These are phyloP conservation scores for Xerus rutilus DNA, from an alignment of 2,797 vertebrate species.

Conservation along the genomic window DNA sequence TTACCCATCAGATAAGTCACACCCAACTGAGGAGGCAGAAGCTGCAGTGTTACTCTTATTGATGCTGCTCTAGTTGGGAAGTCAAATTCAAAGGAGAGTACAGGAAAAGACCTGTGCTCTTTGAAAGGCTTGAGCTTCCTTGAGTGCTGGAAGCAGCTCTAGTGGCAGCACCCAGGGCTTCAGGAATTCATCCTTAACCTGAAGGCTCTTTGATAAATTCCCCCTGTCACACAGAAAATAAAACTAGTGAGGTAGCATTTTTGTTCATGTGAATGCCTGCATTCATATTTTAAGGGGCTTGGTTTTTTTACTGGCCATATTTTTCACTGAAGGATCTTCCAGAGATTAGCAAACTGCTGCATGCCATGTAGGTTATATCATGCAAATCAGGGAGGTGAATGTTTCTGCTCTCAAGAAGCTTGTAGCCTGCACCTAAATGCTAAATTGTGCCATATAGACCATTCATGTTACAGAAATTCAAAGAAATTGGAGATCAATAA, in stretches of 20 bases:
- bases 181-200: background rate
- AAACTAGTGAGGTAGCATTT: background rate
- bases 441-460: background rate
- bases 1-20: background rate
- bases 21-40: background rate
- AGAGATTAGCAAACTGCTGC: background rate
- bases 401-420: background rate
- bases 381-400: background rate
- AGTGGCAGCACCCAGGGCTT: background rate
- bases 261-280: background rate
- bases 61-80: background rate
- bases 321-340: conserved; percentile 18
- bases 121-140: background rate
- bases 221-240: background rate
- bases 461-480: background rate
- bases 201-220: background rate
- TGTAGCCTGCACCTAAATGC: background rate
- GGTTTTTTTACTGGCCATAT: background rate
- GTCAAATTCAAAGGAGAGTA: background rate
- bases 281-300: background rate
- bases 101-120: background rate
- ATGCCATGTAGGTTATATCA: background rate
- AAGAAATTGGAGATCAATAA: background rate
- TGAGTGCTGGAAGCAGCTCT: background rate
- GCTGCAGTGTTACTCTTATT: background rate